phyloP scores from a whole-genome alignment of 2,113 vertebrate species.

The Morphnarchus princeps region DNA sequence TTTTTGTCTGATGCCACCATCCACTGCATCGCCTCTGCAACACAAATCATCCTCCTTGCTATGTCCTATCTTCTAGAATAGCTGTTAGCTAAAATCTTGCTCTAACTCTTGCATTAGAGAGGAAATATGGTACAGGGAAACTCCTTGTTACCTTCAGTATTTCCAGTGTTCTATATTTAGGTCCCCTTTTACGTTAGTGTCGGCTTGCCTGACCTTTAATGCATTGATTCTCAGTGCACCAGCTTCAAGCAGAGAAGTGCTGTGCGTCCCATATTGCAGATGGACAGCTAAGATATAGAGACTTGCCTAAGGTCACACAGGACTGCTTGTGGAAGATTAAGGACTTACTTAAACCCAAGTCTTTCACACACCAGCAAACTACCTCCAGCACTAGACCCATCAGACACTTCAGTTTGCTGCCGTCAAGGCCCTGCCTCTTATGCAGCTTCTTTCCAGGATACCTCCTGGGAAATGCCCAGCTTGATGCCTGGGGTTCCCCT shows the following conservation, averaged over 20 bases:
- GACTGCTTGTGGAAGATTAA: neutral
- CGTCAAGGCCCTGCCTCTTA: neutral
- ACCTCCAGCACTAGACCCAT: neutral
- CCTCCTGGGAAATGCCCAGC: neutral
- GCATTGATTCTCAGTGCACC: neutral
- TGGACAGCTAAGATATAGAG: neutral
- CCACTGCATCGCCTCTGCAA: neutral
- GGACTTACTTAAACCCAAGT: neutral
- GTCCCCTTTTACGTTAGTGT: neutral
- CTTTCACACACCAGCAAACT: neutral
- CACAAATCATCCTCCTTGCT: neutral
- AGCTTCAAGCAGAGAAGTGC: neutral
- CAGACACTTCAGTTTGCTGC: neutral
- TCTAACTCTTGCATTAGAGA: neutral
- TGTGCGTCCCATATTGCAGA: neutral
- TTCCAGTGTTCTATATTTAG: neutral
- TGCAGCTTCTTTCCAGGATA: neutral
- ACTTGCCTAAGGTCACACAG: neutral
- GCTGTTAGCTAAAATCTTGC: neutral
- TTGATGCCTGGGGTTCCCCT: neutral
- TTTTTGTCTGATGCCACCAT: slow-evolving; percentile 13
- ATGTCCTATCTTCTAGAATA: slow-evolving; percentile 5
- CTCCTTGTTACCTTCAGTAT: neutral
- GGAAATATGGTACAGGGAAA: neutral
- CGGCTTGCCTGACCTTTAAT: neutral